Conservation (phyloP, 2,888 invertebrate genomes). For the Thecophora atra region DNA sequence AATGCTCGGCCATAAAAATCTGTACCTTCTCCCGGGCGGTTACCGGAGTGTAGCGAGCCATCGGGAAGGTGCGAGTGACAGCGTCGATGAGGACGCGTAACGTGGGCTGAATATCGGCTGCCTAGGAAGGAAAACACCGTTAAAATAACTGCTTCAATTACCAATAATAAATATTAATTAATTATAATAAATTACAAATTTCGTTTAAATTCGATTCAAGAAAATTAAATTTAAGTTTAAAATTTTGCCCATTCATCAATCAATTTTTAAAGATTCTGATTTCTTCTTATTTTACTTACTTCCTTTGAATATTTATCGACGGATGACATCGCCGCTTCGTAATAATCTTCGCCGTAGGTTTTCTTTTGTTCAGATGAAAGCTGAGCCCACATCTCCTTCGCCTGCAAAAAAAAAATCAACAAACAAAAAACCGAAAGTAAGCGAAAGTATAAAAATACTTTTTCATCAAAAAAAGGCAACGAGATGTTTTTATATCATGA, state of each 20-base stretch:
- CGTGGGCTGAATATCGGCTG: conserved; percentile 80
- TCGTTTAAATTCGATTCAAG: neutral
- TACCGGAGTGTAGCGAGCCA: conserved; percentile 85
- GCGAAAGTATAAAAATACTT: too few species aligned
- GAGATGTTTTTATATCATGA: too few species aligned
- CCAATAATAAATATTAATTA: too few species aligned
- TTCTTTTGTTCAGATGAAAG: conserved; percentile 80
- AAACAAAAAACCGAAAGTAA: neutral
- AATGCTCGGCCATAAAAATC: conserved; percentile 81
- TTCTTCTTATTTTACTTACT: conserved; percentile 51
- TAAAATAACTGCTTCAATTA: neutral
- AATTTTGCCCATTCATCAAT: neutral
- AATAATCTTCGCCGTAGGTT: conserved; percentile 84
- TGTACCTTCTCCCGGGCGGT: conserved; percentile 81
- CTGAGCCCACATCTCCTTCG: conserved; percentile 84
- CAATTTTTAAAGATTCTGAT: neutral
- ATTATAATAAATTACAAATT: too few species aligned
- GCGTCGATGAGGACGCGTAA: conserved; percentile 80
- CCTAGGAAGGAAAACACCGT: conserved; percentile 66
- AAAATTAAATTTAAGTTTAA: neutral
- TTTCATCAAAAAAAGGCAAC: too few species aligned
- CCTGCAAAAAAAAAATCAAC: conserved; percentile 69
- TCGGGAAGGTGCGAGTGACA: conserved; percentile 82
- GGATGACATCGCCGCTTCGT: conserved; percentile 81
- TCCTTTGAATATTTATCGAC: conserved; percentile 82